Percentiles rank a stretch among this genome's conserved stretches.
Evolutionary conservation across 2,113 vertebrate species (phyloP).

Genomic region (Cebus imitator): DNA sequence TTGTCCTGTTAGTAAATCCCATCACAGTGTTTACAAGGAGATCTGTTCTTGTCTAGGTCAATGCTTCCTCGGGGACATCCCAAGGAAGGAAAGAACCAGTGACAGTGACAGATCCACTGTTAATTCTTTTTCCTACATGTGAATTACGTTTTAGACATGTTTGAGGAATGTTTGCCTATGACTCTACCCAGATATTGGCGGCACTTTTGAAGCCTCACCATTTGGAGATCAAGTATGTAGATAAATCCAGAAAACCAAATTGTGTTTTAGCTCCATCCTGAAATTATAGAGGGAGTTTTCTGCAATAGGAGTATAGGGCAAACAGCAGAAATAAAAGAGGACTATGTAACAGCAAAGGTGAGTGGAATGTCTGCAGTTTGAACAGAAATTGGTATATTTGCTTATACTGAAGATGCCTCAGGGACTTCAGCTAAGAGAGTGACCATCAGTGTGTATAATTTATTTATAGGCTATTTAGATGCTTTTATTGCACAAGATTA

Average conservation of each 20-base stretch:
- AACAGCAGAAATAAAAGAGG: background rate
- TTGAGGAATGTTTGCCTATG: background rate
- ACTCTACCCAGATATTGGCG: background rate
- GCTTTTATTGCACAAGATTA: constrained; percentile 44
- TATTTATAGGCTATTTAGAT: constrained; percentile 73
- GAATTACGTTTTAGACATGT: background rate
- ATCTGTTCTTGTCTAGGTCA: background rate
- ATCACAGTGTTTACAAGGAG: background rate
- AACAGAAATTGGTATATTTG: constrained; percentile 36
- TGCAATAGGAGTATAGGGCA: background rate
- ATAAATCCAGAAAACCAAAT: background rate
- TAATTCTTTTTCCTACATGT: background rate
- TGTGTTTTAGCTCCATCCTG: background rate
- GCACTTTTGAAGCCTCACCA: background rate
- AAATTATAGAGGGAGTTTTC: background rate
- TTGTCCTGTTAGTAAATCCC: background rate
- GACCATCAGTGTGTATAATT: constrained; percentile 69
- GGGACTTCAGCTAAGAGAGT: constrained; percentile 41
- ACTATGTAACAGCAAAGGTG: background rate
- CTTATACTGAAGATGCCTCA: constrained; percentile 46
- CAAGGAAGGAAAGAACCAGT: background rate
- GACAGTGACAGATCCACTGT: background rate
- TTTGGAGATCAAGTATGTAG: background rate
- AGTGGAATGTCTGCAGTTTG: background rate
- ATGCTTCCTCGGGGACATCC: background rate